Percentiles rank a stretch among this genome's conserved stretches.
phyloP scores from a whole-genome alignment of 2,797 vertebrate species.

The Falco cherrug region DNA sequence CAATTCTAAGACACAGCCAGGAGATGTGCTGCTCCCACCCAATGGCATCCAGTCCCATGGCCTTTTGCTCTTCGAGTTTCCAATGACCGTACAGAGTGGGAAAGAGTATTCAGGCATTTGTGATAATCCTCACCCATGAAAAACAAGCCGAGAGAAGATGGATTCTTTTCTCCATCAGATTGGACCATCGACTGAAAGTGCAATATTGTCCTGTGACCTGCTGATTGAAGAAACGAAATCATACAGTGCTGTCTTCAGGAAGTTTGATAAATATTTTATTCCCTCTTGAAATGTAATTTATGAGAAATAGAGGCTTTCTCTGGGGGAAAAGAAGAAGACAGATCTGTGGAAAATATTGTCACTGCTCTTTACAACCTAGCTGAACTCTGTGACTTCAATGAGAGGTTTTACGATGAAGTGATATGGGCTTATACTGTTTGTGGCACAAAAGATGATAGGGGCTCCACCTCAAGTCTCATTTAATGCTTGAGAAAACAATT shows the following conservation, averaged over 20 bases:
- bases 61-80: not conserved
- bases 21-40: not conserved
- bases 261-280: not conserved
- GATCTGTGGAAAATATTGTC: not conserved
- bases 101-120: not conserved
- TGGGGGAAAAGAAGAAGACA: not conserved
- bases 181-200: not conserved
- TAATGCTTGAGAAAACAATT: not conserved
- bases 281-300: not conserved
- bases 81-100: accelerated
- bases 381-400: not conserved
- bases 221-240: not conserved
- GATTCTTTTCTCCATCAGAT: not conserved
- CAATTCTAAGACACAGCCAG: not conserved
- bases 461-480: not conserved
- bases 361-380: not conserved
- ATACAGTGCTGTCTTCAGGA: not conserved
- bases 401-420: not conserved
- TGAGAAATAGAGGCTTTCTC: not conserved
- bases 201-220: not conserved
- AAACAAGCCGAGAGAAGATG: not conserved
- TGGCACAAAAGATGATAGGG: not conserved
- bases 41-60: accelerated
- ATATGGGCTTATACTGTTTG: not conserved
- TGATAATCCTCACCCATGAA: not conserved